Evolutionary conservation across 1,140 invertebrate species (phyloP), one percentile per base, ranked within the genome.

Genomic region (Drosophila fuyamai): DNA sequence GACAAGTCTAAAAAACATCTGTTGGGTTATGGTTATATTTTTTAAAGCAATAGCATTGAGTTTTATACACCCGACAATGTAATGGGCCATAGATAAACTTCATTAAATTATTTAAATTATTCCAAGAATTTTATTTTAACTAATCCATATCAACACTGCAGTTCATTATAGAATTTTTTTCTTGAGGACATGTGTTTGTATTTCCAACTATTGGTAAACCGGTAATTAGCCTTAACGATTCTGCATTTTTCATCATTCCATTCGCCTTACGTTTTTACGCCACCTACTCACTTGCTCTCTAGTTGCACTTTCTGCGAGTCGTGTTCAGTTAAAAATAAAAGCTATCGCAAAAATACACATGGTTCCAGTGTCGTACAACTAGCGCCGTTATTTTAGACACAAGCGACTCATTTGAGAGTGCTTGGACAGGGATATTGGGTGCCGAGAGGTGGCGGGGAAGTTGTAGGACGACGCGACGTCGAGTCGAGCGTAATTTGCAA

Each of bases 401-500:
- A 55, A 65, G 63, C 44, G 60, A 63, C 47, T 55, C 72, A 76
- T 80, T 83, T 67, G 44, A 29, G 48, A 41, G 40, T 23, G 44
- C 35, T 32, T 18, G 18, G 32, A 5, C 12, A 9, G 9, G 27
- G 35, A 47, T 10, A 23, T 18, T 13, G 4, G 18, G 44, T 47
- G 10, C 16, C 18, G 23, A 16, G 14, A 16, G 41, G 35, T 4
- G n/a, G 18, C 6, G 4, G 23, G 36, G 8, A 18, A n/a, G 7
- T 16, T 32, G 51, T 59, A 38, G 51, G 63, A 50, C 54, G 43
- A 36, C 43, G n/a, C 67, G 51, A 58, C 65, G 67, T 29, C 65
- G 66, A 71, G 67, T 40, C 67, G 44, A 71, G 62, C 65, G 81
- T 81, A 81, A 86, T 86, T 85, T 85, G 82, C 83, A 86, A 88